These are phyloP conservation scores for Drosophila jambulina DNA, from an alignment of 1,140 invertebrate species.

Conservation along the genomic window DNA sequence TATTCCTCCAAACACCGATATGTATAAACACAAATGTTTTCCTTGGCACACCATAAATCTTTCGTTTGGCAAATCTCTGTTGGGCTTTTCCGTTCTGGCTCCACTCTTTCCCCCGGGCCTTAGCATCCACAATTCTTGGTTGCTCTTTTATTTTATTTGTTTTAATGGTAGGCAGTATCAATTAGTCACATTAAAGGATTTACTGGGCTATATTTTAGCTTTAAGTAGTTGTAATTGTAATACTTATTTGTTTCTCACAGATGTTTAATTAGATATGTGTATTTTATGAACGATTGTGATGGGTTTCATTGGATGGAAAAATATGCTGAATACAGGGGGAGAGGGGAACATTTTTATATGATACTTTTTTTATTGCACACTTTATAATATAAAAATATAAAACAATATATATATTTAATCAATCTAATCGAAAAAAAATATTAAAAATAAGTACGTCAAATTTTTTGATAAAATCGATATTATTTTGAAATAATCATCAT, in stretches of 20 bases:
- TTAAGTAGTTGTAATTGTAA: slow-evolving; percentile 2
- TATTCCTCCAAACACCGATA: slow-evolving; percentile 60
- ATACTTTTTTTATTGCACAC: too few relatives aligned
- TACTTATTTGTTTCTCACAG: background rate
- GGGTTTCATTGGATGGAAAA: background rate
- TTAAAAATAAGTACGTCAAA: too few relatives aligned
- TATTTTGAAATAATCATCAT: too few relatives aligned
- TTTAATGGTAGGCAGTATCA: slow-evolving; percentile 60
- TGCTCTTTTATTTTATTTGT: slow-evolving; percentile 39
- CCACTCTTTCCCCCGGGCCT: background rate
- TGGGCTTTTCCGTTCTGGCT: slow-evolving; percentile 10
- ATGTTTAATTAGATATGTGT: too few relatives aligned
- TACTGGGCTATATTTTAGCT: slow-evolving; percentile 10
- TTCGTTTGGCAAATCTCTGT: slow-evolving; percentile 65
- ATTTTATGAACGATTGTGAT: background rate
- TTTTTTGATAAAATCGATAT: too few relatives aligned
- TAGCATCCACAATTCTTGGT: slow-evolving; percentile 6
- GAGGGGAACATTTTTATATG: background rate
- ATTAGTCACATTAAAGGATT: slow-evolving; percentile 66
- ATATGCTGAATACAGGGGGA: too few relatives aligned
- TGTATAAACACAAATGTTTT: slow-evolving; percentile 75
- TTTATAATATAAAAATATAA: too few relatives aligned
- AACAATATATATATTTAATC: too few relatives aligned
- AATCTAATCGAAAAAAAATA: too few relatives aligned
- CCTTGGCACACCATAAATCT: slow-evolving; percentile 77